Base-by-base conservation (phyloP, 1,140 invertebrate species). In the Lepidurus apus region DNA sequence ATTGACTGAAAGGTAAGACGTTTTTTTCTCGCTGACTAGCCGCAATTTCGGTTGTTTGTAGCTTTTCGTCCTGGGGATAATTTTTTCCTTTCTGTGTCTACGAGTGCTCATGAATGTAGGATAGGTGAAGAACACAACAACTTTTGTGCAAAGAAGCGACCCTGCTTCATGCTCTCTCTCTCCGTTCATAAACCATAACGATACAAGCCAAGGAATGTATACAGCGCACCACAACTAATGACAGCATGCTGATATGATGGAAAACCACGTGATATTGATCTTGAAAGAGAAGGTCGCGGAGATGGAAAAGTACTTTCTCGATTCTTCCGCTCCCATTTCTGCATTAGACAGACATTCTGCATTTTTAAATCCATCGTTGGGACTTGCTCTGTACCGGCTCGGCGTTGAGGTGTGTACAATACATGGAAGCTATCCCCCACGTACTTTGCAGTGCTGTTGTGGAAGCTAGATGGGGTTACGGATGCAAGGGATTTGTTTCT, bases 1-100 rank as follows among this genome's bases (percentile, higher is more conserved):
- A 65, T 65, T 65, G 21, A n/a, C 21, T 65, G 53, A 65, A 65
- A 65, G 53, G 53, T 65, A 65, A 65, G 53, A n/a, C 53, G 13
- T n/a, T 21, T n/a, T 65, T 34, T 34, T 65, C 13, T 65, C 21
- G 21, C 13, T 65, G 53, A 65, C 53, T 65, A 65, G 53, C 17
- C 53, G 53, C n/a, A 11, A 21, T 65, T 65, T 5, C 34, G 34
- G 34, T 34, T 34, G 34, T 34, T 34, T 34, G 34, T 34, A 17
- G 6, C 53, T 1, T 65, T 65, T 65, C 53, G n/a, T 65, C 17
- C 53, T 21, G 17, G 53, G 8, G 7, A 65, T 65, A 0, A n/a
- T 65, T 21, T 65, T 47, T 65, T 65, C 53, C 1, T 65, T 65
- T 21, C 17, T 1, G 21, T 5, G 53, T 65, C 21, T 34, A 34